These are phyloP conservation scores for Glaucopsyche alexis DNA, from an alignment of 2,888 invertebrate species.

Conservation along the genomic window DNA sequence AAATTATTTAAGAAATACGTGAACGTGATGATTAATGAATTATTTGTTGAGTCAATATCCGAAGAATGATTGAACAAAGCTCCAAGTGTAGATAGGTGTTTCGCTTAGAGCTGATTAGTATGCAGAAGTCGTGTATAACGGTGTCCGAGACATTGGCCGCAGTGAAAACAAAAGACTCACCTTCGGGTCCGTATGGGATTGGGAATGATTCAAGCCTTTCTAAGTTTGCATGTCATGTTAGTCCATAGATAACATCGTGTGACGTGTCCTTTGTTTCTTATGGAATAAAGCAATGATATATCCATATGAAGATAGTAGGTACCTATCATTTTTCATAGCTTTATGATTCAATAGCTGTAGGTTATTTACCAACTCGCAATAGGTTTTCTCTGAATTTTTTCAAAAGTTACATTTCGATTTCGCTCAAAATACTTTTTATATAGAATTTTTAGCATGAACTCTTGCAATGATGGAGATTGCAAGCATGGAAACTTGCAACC, in stretches of 20 bases:
- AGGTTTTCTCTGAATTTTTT: too few species aligned
- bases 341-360: too few species aligned
- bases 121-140: conserved; percentile 53
- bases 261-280: neutral
- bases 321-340: too few species aligned
- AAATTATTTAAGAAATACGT: neutral
- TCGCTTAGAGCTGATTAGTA: conserved; percentile 46
- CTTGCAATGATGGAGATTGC: too few species aligned
- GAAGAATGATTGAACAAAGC: neutral
- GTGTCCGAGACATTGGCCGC: conserved; percentile 42
- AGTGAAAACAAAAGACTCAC: conserved; percentile 49
- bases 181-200: conserved; percentile 31
- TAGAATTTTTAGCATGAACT: too few species aligned
- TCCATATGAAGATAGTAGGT: neutral
- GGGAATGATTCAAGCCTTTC: conserved; percentile 18
- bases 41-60: neutral
- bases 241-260: too few species aligned
- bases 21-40: neutral
- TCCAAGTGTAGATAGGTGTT: neutral
- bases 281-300: neutral
- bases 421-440: too few species aligned
- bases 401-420: too few species aligned
- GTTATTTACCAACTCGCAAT: too few species aligned
- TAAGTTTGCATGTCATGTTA: neutral
- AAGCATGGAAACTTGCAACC: too few species aligned